Evolutionary conservation across 2,888 invertebrate species (phyloP).

Genomic region (Sesamia inferens): DNA sequence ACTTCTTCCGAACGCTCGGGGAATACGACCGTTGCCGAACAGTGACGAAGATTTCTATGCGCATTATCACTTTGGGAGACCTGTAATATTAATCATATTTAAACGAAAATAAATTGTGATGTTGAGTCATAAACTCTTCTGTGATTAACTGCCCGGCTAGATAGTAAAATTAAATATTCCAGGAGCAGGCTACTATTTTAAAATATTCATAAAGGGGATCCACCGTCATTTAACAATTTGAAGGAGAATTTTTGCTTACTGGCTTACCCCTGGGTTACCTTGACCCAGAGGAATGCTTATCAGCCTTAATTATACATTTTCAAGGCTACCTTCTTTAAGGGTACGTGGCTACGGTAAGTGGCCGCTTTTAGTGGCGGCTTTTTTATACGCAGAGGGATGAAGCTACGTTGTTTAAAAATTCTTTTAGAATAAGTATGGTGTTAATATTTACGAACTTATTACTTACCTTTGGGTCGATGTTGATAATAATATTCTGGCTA

Average conservation of each 20-base stretch:
- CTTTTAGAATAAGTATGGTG: background rate
- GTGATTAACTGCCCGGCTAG: conserved; percentile 32
- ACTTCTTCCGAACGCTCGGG: too few species aligned
- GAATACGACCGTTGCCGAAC: too few species aligned
- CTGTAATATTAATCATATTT: background rate
- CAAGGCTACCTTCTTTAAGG: conserved; percentile 21
- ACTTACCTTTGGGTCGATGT: background rate
- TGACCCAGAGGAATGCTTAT: conserved; percentile 43
- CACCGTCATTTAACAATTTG: conserved; percentile 12
- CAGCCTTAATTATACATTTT: conserved; percentile 15
- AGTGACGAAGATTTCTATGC: too few species aligned
- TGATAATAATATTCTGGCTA: background rate
- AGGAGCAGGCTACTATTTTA: conserved; percentile 19
- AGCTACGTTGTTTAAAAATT: background rate
- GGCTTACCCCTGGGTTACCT: conserved; percentile 34
- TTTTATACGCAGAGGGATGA: background rate
- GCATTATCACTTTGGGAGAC: too few species aligned
- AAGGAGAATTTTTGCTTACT: conserved; percentile 3
- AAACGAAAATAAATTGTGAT: background rate
- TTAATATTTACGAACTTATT: background rate
- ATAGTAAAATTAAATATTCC: conserved; percentile 61
- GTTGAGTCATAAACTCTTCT: background rate
- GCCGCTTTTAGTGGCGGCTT: background rate
- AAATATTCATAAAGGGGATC: conserved; percentile 33
- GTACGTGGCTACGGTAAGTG: background rate